Evolutionary conservation across 2,113 vertebrate species (phyloP), one percentile per base, ranked within the genome.

Genomic region (Aptenodytes patagonicus): DNA sequence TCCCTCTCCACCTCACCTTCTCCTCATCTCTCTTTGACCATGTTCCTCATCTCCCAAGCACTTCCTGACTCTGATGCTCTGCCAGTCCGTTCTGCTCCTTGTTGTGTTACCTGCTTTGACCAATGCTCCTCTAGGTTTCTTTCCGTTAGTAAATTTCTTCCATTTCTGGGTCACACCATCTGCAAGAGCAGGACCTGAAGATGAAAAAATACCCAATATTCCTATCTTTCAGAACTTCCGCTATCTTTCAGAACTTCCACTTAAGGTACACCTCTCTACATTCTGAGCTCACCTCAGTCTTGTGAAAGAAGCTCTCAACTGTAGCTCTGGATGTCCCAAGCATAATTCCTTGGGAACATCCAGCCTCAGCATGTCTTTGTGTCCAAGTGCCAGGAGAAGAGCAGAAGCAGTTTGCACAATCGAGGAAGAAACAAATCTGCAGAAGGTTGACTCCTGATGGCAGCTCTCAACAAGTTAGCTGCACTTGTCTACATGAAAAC

Each of bases 31-130:
- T 69, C 17, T 88, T 71, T 76, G 46, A 66, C 36, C 31, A 32
- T 24, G 4, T 5, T 80, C 4, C 21, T 52, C 5, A 14, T 38
- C n/a, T 83, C 17, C 32, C 9, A 80, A 19, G 36, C 0, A 0
- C 25, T 83, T 90, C 22, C 36, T 73, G 42, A 34, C 14, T n/a
- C 20, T 19, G 10, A 36, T 57, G 22, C 7, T 55, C 60, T 79
- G 40, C 5, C 17, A 57, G 24, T 60, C 38, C 42, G 16, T 57
- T 80, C 28, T 89, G 28, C 40, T 66, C 19, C 18, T 11, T 29
- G 7, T 49, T 72, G 10, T 22, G 42, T 18, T 72, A n/a, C 16
- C 46, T 83, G 38, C 7, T 82, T 84, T 70, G 28, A 72, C 9
- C 34, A 78, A 29, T 10, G 7, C 4, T 70, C 31, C 17, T 68